Evolutionary conservation across 2,797 vertebrate species (phyloP).

Genomic region (Xenops minutus): DNA sequence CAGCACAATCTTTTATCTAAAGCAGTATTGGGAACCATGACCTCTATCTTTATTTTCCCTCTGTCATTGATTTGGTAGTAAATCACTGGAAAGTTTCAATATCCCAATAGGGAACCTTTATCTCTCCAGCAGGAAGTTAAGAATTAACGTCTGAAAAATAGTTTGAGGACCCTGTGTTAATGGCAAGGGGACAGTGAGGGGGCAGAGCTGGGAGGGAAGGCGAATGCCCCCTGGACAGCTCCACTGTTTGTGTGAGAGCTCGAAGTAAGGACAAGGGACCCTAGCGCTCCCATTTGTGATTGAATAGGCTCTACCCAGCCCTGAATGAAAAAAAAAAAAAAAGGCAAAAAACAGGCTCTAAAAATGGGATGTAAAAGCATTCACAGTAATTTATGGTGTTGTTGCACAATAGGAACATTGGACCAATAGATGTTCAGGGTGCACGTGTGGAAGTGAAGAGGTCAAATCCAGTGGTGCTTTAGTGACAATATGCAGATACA

Average conservation of each 20-base stretch:
- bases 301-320: not conserved
- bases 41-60: not conserved
- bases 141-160: not conserved
- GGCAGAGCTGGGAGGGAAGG: not conserved
- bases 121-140: not conserved
- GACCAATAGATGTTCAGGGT: not conserved
- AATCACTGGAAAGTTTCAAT: not conserved
- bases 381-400: not conserved
- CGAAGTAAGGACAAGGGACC: not conserved
- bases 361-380: not conserved
- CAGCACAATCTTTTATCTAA: not conserved
- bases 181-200: not conserved
- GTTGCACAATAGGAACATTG: not conserved
- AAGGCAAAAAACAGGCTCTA: not conserved
- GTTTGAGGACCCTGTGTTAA: not conserved
- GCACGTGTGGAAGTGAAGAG: not conserved
- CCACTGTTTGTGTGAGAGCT: not conserved
- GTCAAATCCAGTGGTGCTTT: not conserved
- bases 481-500: not conserved
- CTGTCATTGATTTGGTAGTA: not conserved
- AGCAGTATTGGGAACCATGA: not conserved
- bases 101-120: not conserved
- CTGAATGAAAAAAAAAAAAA: not conserved
- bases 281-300: too few species aligned
- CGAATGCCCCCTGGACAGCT: not conserved